These are phyloP conservation scores for Chlamydotis undulata DNA, from an alignment of 2,113 vertebrate species.

Conservation along the genomic window DNA sequence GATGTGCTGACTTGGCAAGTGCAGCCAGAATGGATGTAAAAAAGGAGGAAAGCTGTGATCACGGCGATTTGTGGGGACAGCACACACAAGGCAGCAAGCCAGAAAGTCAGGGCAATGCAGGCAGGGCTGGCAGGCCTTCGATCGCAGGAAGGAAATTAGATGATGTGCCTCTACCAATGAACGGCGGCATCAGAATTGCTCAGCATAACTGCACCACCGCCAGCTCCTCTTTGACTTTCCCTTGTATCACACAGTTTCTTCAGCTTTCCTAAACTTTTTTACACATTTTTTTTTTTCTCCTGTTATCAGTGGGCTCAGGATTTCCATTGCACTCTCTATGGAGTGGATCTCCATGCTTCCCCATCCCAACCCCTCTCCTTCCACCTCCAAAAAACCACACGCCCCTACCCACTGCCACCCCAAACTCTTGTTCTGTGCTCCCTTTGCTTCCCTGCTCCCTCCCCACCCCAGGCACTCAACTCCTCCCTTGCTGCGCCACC, in stretches of 20 bases:
- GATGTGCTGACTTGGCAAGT: background rate
- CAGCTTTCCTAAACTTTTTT: background rate
- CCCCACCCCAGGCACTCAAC: accelerated
- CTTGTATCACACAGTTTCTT: background rate
- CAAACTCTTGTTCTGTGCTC: background rate
- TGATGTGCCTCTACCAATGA: accelerated
- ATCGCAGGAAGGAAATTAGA: accelerated
- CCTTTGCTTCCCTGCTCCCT: background rate
- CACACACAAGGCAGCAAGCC: background rate
- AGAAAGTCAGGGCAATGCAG: accelerated
- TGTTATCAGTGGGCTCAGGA: background rate
- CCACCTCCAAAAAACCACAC: background rate
- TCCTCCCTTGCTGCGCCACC: background rate
- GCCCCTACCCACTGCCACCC: accelerated
- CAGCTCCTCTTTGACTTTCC: background rate
- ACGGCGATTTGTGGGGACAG: background rate
- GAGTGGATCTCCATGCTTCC: background rate
- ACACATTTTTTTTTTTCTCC: background rate
- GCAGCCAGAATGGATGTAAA: background rate
- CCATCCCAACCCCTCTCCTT: background rate
- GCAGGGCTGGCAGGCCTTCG: background rate
- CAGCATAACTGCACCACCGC: background rate
- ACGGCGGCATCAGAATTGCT: background rate
- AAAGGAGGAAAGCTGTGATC: background rate
- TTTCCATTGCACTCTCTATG: background rate